Conservation (phyloP, 2,113 vertebrate genomes). For the Malaclemys terrapin region DNA sequence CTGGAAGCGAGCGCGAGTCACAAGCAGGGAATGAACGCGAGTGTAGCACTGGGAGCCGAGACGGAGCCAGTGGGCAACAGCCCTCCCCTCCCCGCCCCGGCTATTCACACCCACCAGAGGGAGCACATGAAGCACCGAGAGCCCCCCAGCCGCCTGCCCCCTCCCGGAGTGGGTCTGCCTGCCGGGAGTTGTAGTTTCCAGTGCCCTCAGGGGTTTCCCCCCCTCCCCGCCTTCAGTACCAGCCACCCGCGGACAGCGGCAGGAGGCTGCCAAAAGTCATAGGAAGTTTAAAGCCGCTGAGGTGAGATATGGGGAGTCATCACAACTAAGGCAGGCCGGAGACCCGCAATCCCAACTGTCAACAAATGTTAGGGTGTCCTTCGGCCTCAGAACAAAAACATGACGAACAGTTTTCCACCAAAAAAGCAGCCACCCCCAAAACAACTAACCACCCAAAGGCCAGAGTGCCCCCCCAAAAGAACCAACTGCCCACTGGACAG, state of each 20-base stretch:
- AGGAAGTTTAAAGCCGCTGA: background rate
- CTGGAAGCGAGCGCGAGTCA: background rate
- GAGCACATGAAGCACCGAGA: slow-evolving; percentile 5
- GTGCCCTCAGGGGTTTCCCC: background rate
- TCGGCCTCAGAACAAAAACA: background rate
- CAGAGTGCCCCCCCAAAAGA: no score
- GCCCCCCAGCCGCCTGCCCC: background rate
- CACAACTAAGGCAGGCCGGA: background rate
- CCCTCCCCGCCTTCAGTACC: slow-evolving; percentile 32
- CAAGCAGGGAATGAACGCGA: background rate
- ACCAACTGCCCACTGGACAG: no score
- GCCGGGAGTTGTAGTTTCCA: background rate
- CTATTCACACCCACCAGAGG: slow-evolving; percentile 42
- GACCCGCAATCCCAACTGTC: background rate
- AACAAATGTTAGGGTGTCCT: background rate
- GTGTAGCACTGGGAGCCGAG: background rate
- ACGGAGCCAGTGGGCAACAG: background rate
- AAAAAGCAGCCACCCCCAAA: background rate
- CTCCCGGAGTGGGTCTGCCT: background rate
- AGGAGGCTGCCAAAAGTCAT: background rate
- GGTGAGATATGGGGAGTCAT: background rate
- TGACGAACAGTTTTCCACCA: background rate
- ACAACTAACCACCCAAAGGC: no score
- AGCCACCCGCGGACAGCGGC: slow-evolving; percentile 38
- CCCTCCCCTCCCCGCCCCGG: background rate